phyloP scores from a whole-genome alignment of 2,888 invertebrate species.

The Laothoe populi region DNA sequence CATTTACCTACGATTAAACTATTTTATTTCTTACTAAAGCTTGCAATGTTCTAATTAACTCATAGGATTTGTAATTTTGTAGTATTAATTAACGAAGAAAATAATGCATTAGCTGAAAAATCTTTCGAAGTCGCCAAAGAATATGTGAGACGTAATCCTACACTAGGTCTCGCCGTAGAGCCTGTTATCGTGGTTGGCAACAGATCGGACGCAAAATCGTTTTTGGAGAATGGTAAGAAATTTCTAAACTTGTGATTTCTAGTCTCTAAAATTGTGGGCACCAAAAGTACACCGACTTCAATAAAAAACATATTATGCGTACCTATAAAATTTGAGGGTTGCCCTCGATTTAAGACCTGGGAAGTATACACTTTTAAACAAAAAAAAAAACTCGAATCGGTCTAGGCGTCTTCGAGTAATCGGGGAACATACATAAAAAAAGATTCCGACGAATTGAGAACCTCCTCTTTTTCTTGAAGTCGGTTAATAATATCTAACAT shows the following conservation, averaged over 20 bases:
- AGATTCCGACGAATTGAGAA: no score
- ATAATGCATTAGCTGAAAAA: constrained; percentile 88
- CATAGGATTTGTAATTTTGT: constrained; percentile 41
- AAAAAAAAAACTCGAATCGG: no score
- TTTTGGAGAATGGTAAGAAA: constrained; percentile 88
- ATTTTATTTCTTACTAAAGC: not conserved
- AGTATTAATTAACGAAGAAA: constrained; percentile 91
- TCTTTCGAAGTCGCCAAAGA: constrained; percentile 89
- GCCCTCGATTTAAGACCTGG: no score
- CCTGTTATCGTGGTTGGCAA: constrained; percentile 87
- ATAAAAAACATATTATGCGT: no score
- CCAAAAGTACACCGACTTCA: no score
- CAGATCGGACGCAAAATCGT: constrained; percentile 88
- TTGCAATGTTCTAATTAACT: not conserved
- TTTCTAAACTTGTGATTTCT: no score
- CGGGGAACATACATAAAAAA: no score
- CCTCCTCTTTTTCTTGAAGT: no score
- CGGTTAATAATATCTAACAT: not conserved
- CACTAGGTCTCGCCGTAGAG: constrained; percentile 87
- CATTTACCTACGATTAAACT: not conserved
- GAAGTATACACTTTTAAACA: no score
- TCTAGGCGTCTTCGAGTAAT: no score
- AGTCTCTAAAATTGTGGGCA: no score
- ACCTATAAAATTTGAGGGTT: no score
- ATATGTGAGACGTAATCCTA: constrained; percentile 88